Conservation (phyloP, 2,797 vertebrate genomes). For the Aeoliscus strigatus region DNA sequence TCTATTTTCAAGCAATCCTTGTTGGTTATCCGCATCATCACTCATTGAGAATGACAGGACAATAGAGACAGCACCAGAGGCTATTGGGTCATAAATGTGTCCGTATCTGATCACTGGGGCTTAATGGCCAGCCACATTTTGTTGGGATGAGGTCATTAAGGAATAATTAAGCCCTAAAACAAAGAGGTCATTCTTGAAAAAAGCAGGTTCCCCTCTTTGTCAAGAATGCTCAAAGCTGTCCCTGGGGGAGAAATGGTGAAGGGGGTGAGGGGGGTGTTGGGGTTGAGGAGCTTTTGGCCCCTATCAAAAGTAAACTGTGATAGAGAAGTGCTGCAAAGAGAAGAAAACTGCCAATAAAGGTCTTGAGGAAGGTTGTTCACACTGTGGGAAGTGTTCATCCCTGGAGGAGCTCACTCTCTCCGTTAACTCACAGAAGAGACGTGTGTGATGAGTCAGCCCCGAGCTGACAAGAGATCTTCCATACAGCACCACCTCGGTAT, state of each 20-base stretch:
- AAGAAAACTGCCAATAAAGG: conserved; percentile 50
- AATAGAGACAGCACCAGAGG: conserved; percentile 60
- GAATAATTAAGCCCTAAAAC: conserved; percentile 70
- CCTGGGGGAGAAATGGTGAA: conserved; percentile 42
- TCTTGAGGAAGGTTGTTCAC: conserved; percentile 40
- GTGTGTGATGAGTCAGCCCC: conserved; percentile 35
- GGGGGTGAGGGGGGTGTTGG: conserved; percentile 7
- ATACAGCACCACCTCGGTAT: conserved; percentile 32
- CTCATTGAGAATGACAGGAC: conserved; percentile 65
- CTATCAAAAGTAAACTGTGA: conserved; percentile 67
- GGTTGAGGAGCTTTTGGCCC: conserved; percentile 59
- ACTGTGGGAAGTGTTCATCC: conserved; percentile 61
- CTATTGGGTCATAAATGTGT: conserved; percentile 67
- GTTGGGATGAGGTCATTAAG: conserved; percentile 71
- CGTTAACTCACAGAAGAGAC: conserved; percentile 29
- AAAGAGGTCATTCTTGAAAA: conserved; percentile 64
- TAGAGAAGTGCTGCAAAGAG: conserved; percentile 39
- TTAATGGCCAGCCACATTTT: conserved; percentile 62
- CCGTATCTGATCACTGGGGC: conserved; percentile 57
- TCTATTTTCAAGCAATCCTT: conserved; percentile 54
- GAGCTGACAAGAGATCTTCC: conserved; percentile 24
- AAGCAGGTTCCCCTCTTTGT: conserved; percentile 57
- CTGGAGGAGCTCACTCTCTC: conserved; percentile 15
- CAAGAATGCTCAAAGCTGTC: conserved; percentile 57
- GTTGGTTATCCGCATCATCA: conserved; percentile 64